A percentile compares a stretch with the other conserved stretches of the same genome.
Evolutionary conservation across 2,888 invertebrate genomes (phyloP).

Genomic region (Heteromyza rotundicornis): DNA sequence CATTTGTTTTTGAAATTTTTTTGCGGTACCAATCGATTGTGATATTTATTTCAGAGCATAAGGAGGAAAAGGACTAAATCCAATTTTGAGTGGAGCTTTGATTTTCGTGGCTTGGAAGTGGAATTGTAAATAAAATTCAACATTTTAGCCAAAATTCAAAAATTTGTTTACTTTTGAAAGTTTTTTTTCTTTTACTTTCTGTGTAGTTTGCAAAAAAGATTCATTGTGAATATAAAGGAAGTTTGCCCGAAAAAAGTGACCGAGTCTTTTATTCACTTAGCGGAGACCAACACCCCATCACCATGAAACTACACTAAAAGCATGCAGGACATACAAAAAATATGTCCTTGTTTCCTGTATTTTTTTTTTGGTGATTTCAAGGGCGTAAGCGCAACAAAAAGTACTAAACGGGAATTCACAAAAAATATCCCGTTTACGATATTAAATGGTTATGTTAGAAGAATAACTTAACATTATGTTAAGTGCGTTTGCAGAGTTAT

Average conservation of each 20-base stretch:
- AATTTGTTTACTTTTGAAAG: background rate
- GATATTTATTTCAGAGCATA: background rate
- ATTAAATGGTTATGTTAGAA: background rate
- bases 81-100: conserved; percentile 21
- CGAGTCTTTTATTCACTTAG: conserved; percentile 32
- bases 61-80: conserved; percentile 23
- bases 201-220: conserved; percentile 19
- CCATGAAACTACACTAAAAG: background rate
- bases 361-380: background rate
- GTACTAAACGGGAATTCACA: background rate
- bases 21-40: background rate
- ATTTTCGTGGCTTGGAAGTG: too few relatives aligned
- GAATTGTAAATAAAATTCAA: conserved; percentile 6
- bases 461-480: background rate
- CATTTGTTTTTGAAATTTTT: background rate
- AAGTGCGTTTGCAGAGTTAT: background rate
- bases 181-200: too few relatives aligned
- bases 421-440: background rate
- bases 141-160: conserved; percentile 16
- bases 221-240: too few relatives aligned
- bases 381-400: background rate
- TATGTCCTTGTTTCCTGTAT: background rate
- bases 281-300: conserved; percentile 23
- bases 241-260: conserved; percentile 25
- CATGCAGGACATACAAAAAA: background rate